These are phyloP conservation scores for Scaptomyza caliginosa DNA, from an alignment of 2,888 invertebrate genomes.

Conservation along the genomic window DNA sequence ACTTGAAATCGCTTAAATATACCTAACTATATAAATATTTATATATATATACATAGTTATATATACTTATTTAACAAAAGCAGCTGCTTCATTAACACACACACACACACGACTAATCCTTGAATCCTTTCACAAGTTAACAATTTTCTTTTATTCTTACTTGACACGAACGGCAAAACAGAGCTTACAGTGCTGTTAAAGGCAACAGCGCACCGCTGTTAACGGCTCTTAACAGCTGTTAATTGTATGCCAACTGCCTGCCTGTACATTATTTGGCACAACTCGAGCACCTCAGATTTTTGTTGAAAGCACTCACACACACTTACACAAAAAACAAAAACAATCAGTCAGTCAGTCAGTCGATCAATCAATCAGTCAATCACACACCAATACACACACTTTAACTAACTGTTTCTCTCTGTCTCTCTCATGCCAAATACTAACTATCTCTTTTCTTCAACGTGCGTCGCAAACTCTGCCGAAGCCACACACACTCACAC, in stretches of 20 bases:
- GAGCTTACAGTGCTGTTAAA: constrained; percentile 24
- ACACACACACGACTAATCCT: background rate
- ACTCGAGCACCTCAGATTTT: constrained; percentile 42
- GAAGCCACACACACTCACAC: constrained; percentile 18
- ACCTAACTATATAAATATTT: constrained; percentile 52
- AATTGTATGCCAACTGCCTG: constrained; percentile 20
- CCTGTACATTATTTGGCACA: constrained; percentile 40
- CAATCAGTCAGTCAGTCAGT: constrained; percentile 10
- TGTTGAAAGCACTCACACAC: constrained; percentile 40
- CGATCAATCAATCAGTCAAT: constrained; percentile 21
- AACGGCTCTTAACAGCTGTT: constrained; percentile 28
- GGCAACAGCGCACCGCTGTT: constrained; percentile 25
- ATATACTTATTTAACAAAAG: constrained; percentile 37
- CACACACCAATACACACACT: constrained; percentile 5
- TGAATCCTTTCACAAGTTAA: constrained; percentile 18
- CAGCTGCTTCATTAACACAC: constrained; percentile 29
- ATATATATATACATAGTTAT: constrained; percentile 42
- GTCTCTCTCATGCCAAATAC: constrained; percentile 53
- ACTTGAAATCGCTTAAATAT: constrained; percentile 70
- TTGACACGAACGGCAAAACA: constrained; percentile 20
- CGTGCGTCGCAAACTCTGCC: constrained; percentile 49
- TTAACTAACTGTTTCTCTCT: constrained; percentile 52
- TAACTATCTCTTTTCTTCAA: constrained; percentile 52
- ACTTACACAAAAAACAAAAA: constrained; percentile 1
- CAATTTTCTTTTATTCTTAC: constrained; percentile 16